A percentile compares a stretch with the other conserved stretches of the same genome.
Evolutionary conservation across 1,140 invertebrate genomes (phyloP).

Genomic region (Euura lappo): DNA sequence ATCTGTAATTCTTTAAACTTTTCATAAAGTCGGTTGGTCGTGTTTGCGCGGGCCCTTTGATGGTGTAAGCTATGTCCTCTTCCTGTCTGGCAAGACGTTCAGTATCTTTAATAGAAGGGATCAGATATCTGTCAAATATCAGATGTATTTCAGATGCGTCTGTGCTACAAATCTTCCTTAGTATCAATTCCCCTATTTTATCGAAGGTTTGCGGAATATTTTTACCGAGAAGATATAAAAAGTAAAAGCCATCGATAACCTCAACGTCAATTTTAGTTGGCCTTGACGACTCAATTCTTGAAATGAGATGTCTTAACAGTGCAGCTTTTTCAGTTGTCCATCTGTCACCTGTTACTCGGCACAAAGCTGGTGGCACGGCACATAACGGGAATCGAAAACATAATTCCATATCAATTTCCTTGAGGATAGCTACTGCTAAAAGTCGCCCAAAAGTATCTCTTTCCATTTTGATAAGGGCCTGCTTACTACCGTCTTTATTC

Average conservation of each 20-base stretch:
- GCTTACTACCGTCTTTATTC: conserved; percentile 26
- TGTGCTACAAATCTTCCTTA: conserved; percentile 12
- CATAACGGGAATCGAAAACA: conserved; percentile 39
- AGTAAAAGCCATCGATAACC: conserved; percentile 20
- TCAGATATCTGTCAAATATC: conserved; percentile 45
- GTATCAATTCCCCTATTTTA: conserved; percentile 13
- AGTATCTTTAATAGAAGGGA: conserved; percentile 45
- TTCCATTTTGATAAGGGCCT: conserved; percentile 41
- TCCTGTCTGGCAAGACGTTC: conserved; percentile 38
- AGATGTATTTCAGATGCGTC: conserved; percentile 34
- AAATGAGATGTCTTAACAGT: neutral
- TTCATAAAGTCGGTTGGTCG: conserved; percentile 40
- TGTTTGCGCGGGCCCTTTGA: conserved; percentile 37
- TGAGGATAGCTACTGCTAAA: conserved; percentile 35
- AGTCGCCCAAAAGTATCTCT: conserved; percentile 38
- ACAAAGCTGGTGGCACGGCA: conserved; percentile 42
- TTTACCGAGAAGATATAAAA: conserved; percentile 4
- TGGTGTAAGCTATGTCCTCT: conserved; percentile 39
- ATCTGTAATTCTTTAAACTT: conserved; percentile 43
- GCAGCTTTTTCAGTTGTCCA: conserved; percentile 16
- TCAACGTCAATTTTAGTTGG: neutral
- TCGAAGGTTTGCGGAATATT: conserved; percentile 12
- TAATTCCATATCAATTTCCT: conserved; percentile 41
- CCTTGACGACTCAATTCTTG: neutral
- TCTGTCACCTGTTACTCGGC: conserved; percentile 38